Percentiles rank a stretch among this genome's conserved stretches.
These are phyloP conservation scores for Pangasianodon gigas DNA, from an alignment of 2,113 vertebrate genomes.

Conservation along the genomic window DNA sequence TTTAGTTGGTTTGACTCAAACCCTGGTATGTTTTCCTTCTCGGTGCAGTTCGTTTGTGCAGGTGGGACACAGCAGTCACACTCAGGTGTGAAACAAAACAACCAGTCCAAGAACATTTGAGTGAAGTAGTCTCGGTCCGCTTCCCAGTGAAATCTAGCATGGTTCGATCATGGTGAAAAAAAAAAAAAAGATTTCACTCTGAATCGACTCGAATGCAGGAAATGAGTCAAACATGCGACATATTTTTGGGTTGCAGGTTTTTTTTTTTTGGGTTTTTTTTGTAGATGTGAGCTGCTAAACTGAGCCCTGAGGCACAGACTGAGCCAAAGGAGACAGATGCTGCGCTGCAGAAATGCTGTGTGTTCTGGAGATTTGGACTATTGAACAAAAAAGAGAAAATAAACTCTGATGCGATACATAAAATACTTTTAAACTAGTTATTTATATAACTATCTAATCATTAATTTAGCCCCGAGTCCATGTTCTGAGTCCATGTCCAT, in stretches of 20 bases:
- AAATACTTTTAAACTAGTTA: background rate
- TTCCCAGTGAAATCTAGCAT: background rate
- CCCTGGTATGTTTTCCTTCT: background rate
- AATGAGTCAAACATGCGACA: background rate
- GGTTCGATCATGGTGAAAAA: background rate
- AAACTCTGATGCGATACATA: background rate
- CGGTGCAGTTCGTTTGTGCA: background rate
- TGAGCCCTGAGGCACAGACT: background rate
- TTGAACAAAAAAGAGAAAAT: no score
- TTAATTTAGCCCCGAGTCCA: no score
- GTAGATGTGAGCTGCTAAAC: background rate
- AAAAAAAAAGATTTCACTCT: background rate
- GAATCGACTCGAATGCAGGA: background rate
- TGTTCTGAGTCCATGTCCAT: no score
- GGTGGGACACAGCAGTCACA: background rate
- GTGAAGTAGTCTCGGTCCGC: background rate
- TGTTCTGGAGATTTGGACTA: no score
- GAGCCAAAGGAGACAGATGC: background rate
- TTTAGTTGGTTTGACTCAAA: slow-evolving; percentile 7
- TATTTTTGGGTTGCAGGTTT: background rate
- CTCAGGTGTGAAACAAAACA: background rate
- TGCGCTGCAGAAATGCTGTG: no score
- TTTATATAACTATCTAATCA: no score
- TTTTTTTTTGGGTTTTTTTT: background rate
- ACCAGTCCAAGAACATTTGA: background rate